Conservation (phyloP, 2,113 vertebrate species). For the Petrocephalus zakoni region DNA sequence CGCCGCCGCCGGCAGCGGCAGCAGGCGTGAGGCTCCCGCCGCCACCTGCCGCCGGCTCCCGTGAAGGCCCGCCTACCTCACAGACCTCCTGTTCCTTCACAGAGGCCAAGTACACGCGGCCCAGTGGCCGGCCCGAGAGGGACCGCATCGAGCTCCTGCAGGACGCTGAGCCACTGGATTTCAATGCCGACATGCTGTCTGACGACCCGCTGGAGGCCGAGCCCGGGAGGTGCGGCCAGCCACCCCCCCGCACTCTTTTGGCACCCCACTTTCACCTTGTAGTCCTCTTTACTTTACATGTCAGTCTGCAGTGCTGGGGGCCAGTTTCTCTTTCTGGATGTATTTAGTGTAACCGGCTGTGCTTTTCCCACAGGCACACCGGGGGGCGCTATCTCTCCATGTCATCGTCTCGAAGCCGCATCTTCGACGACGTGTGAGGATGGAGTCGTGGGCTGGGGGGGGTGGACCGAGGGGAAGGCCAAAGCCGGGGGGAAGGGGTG, state of each 20-base stretch:
- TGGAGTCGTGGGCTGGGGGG: not conserved
- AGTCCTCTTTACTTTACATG: not conserved
- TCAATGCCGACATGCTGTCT: constrained; percentile 74
- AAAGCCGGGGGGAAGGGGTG: constrained; percentile 7
- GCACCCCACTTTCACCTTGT: not conserved
- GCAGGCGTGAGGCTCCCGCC: constrained; percentile 60
- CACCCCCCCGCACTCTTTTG: too few species aligned
- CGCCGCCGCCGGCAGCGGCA: constrained; percentile 34
- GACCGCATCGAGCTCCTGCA: constrained; percentile 88
- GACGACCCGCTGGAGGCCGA: constrained; percentile 77
- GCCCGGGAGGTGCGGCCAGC: constrained; percentile 66
- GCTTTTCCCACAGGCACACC: constrained; percentile 59
- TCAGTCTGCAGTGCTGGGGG: too few species aligned
- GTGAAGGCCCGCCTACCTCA: not conserved
- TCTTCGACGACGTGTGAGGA: constrained; percentile 85
- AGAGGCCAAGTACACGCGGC: constrained; percentile 77
- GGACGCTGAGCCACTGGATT: constrained; percentile 88
- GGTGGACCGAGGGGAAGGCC: not conserved
- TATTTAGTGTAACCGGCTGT: not conserved
- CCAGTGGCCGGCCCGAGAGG: constrained; percentile 70
- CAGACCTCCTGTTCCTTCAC: constrained; percentile 26
- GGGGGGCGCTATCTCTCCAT: constrained; percentile 91
- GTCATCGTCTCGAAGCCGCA: constrained; percentile 76
- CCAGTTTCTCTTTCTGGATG: not conserved
- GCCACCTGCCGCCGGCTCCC: not conserved